Conservation (phyloP, 2,888 invertebrate genomes). For the Troides oblongomaculatus region DNA sequence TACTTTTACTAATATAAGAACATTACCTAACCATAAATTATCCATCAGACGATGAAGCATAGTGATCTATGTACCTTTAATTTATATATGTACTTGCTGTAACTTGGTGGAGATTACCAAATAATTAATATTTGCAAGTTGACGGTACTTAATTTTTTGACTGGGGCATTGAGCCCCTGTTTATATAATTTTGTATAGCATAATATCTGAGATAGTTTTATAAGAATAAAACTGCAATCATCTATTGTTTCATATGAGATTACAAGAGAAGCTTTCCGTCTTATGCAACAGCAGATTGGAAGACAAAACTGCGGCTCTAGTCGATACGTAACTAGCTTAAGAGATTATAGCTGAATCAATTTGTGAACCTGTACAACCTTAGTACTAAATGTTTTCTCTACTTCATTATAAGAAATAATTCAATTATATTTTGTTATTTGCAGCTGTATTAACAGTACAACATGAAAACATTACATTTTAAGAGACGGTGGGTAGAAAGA, state of each 20-base stretch:
- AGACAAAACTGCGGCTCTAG: slow-evolving; percentile 16
- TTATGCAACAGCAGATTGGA: slow-evolving; percentile 14
- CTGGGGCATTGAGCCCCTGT: too few relatives aligned
- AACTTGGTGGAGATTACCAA: too few relatives aligned
- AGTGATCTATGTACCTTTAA: too few relatives aligned
- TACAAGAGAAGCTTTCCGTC: slow-evolving; percentile 1
- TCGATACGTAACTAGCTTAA: slow-evolving; percentile 15
- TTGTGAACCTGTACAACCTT: slow-evolving; percentile 1
- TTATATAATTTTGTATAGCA: not conserved
- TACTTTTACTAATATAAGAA: too few relatives aligned
- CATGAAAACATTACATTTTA: too few relatives aligned
- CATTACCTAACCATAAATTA: too few relatives aligned
- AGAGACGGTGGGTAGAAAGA: too few relatives aligned
- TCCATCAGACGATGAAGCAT: too few relatives aligned
- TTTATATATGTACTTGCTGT: too few relatives aligned
- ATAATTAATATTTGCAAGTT: too few relatives aligned
- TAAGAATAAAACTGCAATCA: slow-evolving; percentile 1
- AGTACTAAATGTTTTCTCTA: not conserved
- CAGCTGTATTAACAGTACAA: too few relatives aligned
- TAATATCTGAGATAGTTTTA: not conserved
- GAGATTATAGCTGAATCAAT: slow-evolving; percentile 13
- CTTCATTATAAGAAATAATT: not conserved
- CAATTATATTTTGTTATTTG: not conserved
- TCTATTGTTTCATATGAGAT: slow-evolving; percentile 4
- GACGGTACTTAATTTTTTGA: not conserved